These are phyloP conservation scores for Callyntrura sp. DNA, from an alignment of 2,888 invertebrate genomes.

Conservation along the genomic window DNA sequence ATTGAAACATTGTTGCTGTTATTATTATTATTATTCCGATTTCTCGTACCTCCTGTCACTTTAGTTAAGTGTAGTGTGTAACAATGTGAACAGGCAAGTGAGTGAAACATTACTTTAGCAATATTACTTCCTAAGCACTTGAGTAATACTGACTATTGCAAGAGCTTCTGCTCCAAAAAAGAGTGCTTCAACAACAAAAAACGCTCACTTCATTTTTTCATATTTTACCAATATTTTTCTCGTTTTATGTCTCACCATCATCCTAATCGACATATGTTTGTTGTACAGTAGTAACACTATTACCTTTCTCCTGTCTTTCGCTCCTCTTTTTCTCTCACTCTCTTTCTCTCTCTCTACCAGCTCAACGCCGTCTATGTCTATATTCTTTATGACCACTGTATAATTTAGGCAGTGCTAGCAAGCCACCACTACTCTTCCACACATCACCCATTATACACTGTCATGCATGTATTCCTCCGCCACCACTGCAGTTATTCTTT, in stretches of 20 bases:
- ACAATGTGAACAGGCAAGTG: slow-evolving; percentile 45
- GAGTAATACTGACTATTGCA: not conserved
- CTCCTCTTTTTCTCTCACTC: slow-evolving; percentile 8
- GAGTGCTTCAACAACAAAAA: slow-evolving; percentile 8
- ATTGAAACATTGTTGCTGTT: slow-evolving; percentile 25
- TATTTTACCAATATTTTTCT: slow-evolving; percentile 40
- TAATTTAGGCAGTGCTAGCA: not conserved
- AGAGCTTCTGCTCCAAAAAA: not conserved
- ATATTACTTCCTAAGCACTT: slow-evolving; percentile 11
- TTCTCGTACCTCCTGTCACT: slow-evolving; percentile 57
- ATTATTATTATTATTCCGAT: slow-evolving; percentile 40
- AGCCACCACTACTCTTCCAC: not conserved
- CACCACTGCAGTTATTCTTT: not conserved
- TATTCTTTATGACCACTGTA: not conserved
- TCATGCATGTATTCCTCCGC: not conserved
- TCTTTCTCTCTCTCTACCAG: not conserved
- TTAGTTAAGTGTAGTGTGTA: slow-evolving; percentile 53
- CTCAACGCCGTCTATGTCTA: not conserved
- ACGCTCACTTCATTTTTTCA: not conserved
- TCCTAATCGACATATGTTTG: slow-evolving; percentile 8
- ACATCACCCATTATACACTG: not conserved
- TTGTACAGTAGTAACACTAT: slow-evolving; percentile 9
- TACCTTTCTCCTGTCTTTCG: not conserved
- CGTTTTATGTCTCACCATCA: slow-evolving; percentile 25
- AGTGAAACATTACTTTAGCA: slow-evolving; percentile 39